phyloP scores from a whole-genome alignment of 2,888 invertebrate genomes.

The Phanerotoma sp. region DNA sequence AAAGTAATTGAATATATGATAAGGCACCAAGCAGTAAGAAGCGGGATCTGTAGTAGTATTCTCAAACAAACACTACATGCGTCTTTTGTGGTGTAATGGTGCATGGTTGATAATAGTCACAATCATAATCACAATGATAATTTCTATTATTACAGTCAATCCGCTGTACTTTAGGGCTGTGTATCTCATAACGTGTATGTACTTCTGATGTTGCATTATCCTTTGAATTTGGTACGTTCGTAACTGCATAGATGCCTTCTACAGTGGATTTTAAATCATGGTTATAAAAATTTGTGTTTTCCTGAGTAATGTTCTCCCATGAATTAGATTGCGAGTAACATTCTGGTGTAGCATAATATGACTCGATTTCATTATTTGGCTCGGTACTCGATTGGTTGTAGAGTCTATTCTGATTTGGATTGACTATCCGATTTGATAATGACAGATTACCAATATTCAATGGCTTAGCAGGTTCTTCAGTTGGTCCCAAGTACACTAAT shows the following conservation, averaged over 20 bases:
- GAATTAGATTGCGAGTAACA: background rate
- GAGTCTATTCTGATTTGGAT: slow-evolving; percentile 9
- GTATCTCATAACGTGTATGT: slow-evolving; percentile 45
- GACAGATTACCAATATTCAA: slow-evolving; percentile 36
- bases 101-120: slow-evolving; percentile 44
- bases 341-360: slow-evolving; percentile 3
- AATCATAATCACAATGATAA: slow-evolving; percentile 52
- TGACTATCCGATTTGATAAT: background rate
- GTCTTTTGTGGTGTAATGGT: slow-evolving; percentile 46
- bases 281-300: background rate
- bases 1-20: slow-evolving; percentile 1
- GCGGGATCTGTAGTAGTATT: background rate
- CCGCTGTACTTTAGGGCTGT: slow-evolving; percentile 33
- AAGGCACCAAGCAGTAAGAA: background rate
- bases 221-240: slow-evolving; percentile 49
- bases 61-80: slow-evolving; percentile 55
- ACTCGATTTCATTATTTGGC: background rate
- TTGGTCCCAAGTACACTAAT: slow-evolving; percentile 53
- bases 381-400: background rate
- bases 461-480: slow-evolving; percentile 42
- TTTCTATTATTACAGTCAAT: slow-evolving; percentile 22
- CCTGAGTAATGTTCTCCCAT: background rate
- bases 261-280: background rate
- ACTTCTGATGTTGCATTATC: background rate
- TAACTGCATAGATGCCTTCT: slow-evolving; percentile 52